A percentile compares a stretch with the other conserved stretches of the same genome.
Evolutionary conservation across 2,888 invertebrate genomes (phyloP).

Genomic region (Trypoxylon attenuatum): DNA sequence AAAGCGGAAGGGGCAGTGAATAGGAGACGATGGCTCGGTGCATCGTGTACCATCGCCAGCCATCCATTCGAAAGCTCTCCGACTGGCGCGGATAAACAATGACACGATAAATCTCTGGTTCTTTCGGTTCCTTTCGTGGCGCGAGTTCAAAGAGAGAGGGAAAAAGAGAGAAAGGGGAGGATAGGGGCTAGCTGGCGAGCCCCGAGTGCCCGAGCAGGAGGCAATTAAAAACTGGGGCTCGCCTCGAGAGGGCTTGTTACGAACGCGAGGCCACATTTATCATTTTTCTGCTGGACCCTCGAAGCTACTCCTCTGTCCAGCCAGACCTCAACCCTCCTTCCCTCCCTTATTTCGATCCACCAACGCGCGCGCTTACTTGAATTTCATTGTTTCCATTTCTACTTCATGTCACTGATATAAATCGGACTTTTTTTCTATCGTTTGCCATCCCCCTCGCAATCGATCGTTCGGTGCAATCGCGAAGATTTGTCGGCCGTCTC

Average conservation of each 20-base stretch:
- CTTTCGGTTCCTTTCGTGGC: slow-evolving; percentile 21
- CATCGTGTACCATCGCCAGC: too few relatives aligned
- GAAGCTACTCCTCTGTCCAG: slow-evolving; percentile 25
- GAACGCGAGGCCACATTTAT: slow-evolving; percentile 67
- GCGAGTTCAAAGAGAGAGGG: background rate
- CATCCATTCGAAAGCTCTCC: slow-evolving; percentile 46
- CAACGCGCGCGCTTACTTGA: slow-evolving; percentile 45
- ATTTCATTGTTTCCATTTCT: slow-evolving; percentile 59
- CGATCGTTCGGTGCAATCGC: too few relatives aligned
- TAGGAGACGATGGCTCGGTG: too few relatives aligned
- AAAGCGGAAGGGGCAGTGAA: too few relatives aligned
- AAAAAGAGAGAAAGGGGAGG: slow-evolving; percentile 28
- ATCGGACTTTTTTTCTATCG: background rate
- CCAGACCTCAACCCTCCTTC: slow-evolving; percentile 15
- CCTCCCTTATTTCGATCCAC: too few relatives aligned
- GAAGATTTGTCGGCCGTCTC: too few relatives aligned
- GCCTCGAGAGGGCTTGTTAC: slow-evolving; percentile 69
- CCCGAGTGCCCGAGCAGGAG: slow-evolving; percentile 9
- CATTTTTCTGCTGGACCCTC: slow-evolving; percentile 65
- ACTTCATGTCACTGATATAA: background rate
- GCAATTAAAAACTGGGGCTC: slow-evolving; percentile 54
- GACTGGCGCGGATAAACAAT: slow-evolving; percentile 67
- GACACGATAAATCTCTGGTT: slow-evolving; percentile 68
- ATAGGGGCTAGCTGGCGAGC: too few relatives aligned
- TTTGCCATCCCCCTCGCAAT: too few relatives aligned